These are phyloP conservation scores for Mylabris phalerata DNA, from an alignment of 1,140 invertebrate genomes.

Conservation along the genomic window DNA sequence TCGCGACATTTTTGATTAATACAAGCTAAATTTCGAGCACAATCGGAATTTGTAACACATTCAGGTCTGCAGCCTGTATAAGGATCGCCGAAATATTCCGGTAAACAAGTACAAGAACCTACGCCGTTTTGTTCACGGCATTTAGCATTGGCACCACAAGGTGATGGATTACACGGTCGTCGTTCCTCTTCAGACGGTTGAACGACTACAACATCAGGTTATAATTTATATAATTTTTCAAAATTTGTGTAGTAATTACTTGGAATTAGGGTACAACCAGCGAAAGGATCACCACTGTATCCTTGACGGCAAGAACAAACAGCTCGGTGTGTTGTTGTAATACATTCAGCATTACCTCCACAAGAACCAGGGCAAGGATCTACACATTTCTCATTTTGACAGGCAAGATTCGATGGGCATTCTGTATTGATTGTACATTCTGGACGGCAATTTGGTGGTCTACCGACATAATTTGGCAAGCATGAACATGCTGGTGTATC, in stretches of 20 bases:
- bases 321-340: conserved; percentile 55
- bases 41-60: conserved; percentile 66
- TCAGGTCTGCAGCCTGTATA: conserved; percentile 66
- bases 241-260: conserved; percentile 27
- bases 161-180: conserved; percentile 64
- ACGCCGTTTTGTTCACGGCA: conserved; percentile 71
- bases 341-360: conserved; percentile 53
- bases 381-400: conserved; percentile 56
- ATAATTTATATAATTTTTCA: no score
- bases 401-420: conserved; percentile 54
- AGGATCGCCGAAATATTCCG: conserved; percentile 68
- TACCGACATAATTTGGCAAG: conserved; percentile 49
- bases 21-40: conserved; percentile 59
- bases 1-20: conserved; percentile 62
- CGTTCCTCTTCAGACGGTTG: conserved; percentile 31
- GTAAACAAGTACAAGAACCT: conserved; percentile 63
- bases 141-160: conserved; percentile 72
- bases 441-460: conserved; percentile 56
- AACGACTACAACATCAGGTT: conserved; percentile 24
- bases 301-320: conserved; percentile 52
- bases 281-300: conserved; percentile 56
- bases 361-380: conserved; percentile 56
- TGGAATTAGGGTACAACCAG: conserved; percentile 47
- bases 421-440: conserved; percentile 60
- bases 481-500: conserved; percentile 57